Percentiles rank a stretch among this genome's conserved stretches.
Evolutionary conservation across 2,797 vertebrate genomes (phyloP).

Genomic region (Anguilla anguilla): DNA sequence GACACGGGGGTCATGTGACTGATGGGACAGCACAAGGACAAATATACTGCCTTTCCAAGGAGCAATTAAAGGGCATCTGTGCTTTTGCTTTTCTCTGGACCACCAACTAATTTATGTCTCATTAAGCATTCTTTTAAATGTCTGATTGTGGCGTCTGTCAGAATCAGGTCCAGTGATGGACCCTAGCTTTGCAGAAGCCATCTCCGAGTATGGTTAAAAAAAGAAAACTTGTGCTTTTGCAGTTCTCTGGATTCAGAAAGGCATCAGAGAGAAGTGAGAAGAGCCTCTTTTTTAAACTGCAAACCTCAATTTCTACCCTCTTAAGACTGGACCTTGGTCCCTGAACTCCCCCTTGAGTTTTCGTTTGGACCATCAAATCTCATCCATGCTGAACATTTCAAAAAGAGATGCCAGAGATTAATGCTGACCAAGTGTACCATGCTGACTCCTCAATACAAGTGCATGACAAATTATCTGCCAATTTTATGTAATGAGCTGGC

Average conservation of each 20-base stretch:
- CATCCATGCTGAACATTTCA: neutral
- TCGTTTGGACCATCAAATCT: neutral
- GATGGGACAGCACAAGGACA: conserved; percentile 60
- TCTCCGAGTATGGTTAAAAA: conserved; percentile 9
- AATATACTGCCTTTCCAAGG: conserved; percentile 41
- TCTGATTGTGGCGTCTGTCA: conserved; percentile 18
- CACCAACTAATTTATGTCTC: conserved; percentile 58
- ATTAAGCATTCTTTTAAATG: conserved; percentile 13
- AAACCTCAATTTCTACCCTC: neutral
- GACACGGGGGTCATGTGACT: conserved; percentile 42
- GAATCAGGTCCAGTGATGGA: neutral
- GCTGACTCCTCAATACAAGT: conserved; percentile 30
- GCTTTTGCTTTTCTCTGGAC: conserved; percentile 59
- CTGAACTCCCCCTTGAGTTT: neutral
- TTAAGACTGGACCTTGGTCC: neutral
- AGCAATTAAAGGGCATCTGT: neutral
- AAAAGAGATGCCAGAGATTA: neutral
- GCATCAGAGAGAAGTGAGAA: neutral
- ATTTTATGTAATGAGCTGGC: neutral
- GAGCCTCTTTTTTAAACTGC: conserved; percentile 7
- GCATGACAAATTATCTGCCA: conserved; percentile 36
- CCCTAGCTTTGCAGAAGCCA: conserved; percentile 22
- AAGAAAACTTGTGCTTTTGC: neutral
- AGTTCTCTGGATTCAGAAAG: conserved; percentile 22
- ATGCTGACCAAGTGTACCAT: neutral